phyloP scores from a whole-genome alignment of 2,888 invertebrate species.

The Junonia oenone region DNA sequence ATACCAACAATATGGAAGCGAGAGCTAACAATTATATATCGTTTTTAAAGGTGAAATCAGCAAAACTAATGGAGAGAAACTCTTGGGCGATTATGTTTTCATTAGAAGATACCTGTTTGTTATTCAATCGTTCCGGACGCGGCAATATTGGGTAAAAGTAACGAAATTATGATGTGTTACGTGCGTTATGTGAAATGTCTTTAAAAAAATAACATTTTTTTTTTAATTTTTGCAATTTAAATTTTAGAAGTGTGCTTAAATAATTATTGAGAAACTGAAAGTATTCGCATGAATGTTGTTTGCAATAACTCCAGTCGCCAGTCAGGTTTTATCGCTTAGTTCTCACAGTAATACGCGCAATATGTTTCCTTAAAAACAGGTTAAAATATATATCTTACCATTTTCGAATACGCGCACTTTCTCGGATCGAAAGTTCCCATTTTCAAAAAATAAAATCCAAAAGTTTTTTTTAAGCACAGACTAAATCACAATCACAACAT shows the following conservation, averaged over 20 bases:
- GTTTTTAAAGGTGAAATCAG: slow-evolving; percentile 19
- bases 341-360: background rate
- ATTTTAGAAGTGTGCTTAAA: background rate
- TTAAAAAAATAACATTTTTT: background rate
- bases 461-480: slow-evolving; percentile 49
- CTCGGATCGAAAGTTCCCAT: slow-evolving; percentile 66
- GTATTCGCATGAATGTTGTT: slow-evolving; percentile 8
- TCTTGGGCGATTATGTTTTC: slow-evolving; percentile 40
- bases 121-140: slow-evolving; percentile 46
- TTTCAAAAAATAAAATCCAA: slow-evolving; percentile 40
- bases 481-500: slow-evolving; percentile 66
- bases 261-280: slow-evolving; percentile 1
- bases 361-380: slow-evolving; percentile 8
- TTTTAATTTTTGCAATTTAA: background rate
- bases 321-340: background rate
- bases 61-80: slow-evolving; percentile 49
- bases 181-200: background rate
- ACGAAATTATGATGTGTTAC: slow-evolving; percentile 17
- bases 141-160: slow-evolving; percentile 35
- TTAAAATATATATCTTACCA: slow-evolving; percentile 53
- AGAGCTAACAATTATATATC: slow-evolving; percentile 16
- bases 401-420: slow-evolving; percentile 53
- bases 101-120: slow-evolving; percentile 52
- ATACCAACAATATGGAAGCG: slow-evolving; percentile 10
- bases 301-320: slow-evolving; percentile 4